Percentiles rank a stretch among this genome's conserved stretches.
phyloP scores from a whole-genome alignment of 2,113 vertebrate genomes.

The Okapia johnstoni region DNA sequence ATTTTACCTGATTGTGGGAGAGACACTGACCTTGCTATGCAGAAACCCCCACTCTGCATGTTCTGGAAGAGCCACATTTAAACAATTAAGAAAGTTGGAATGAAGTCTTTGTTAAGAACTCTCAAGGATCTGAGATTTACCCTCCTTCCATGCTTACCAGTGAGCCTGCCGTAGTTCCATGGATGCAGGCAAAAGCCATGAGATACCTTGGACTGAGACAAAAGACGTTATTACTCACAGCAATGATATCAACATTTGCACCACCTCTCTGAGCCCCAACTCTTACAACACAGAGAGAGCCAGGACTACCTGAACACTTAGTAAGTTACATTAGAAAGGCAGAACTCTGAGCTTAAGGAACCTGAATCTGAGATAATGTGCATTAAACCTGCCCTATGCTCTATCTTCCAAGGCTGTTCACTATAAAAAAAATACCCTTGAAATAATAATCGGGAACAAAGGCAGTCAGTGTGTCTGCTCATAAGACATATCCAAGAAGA shows the following conservation, averaged over 20 bases:
- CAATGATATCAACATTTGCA: not conserved
- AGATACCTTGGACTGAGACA: not conserved
- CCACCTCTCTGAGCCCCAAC: not conserved
- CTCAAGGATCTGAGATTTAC: not conserved
- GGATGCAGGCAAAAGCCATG: not conserved
- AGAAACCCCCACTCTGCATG: not conserved
- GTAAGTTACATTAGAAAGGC: not conserved
- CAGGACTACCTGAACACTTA: not conserved
- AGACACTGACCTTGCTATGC: not conserved
- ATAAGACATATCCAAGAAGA: not conserved
- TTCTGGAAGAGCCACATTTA: not conserved
- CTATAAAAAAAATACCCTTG: not conserved
- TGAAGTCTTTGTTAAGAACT: not conserved
- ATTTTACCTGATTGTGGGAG: not conserved
- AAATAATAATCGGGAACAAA: not conserved
- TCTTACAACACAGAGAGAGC: not conserved
- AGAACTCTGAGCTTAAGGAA: not conserved
- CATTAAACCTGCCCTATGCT: not conserved
- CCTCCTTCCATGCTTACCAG: not conserved
- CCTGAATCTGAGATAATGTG: not conserved
- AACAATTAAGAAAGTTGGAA: not conserved
- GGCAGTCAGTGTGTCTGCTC: not conserved
- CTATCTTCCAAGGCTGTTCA: not conserved
- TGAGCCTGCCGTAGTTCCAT: not conserved
- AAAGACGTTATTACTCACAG: not conserved